Percentiles rank a stretch among this genome's conserved stretches.
Evolutionary conservation across 2,113 vertebrate genomes (phyloP).

Genomic region (Clupea harengus): DNA sequence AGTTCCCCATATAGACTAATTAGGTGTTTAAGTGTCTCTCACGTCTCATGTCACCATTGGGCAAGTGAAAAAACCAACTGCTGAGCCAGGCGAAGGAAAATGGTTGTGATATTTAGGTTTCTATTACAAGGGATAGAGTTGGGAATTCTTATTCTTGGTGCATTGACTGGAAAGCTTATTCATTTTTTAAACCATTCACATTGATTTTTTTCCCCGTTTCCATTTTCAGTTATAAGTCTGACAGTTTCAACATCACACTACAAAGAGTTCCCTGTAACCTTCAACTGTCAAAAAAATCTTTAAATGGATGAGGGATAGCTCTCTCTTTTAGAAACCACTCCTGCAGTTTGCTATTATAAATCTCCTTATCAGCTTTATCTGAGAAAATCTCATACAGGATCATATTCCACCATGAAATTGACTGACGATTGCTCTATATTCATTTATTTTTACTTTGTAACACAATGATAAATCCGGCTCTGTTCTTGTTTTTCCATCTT

Average conservation of each 20-base stretch:
- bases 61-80: background rate
- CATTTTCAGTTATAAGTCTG: background rate
- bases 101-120: background rate
- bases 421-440: background rate
- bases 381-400: background rate
- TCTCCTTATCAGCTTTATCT: background rate
- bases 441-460: background rate
- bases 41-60: background rate
- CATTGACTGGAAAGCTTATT: too few relatives aligned
- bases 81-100: background rate
- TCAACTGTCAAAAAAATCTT: background rate
- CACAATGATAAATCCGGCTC: background rate
- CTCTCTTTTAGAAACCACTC: background rate
- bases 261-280: background rate
- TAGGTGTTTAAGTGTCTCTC: slow-evolving; percentile 11
- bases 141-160: background rate
- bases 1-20: background rate
- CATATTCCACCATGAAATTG: background rate
- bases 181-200: background rate
- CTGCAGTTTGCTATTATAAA: background rate
- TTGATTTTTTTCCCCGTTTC: background rate
- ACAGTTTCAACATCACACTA: background rate
- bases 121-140: background rate
- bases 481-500: background rate
- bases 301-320: background rate